Base-by-base conservation (phyloP, 1,140 invertebrate species). In the Helicoverpa armigera region DNA sequence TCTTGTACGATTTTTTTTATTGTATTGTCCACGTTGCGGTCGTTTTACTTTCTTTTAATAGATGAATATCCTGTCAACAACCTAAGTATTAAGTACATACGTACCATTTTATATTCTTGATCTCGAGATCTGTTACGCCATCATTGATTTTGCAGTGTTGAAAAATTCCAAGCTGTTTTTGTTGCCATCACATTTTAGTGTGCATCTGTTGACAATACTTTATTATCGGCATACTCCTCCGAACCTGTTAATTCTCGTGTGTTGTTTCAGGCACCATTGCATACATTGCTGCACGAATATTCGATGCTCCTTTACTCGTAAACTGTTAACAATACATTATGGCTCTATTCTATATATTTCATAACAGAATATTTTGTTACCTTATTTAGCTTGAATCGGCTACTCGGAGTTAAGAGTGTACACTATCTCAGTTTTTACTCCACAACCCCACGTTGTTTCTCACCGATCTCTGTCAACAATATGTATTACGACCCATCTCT, bases 391-490 rank as follows among this genome's bases (percentile, higher is more conserved):
- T 9, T 14, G 16, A 58, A 58, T 23, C 18, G 16, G 54, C 2
- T 7, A 2, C 56, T 18, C 16, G 56, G 2, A 56, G 7, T 9
- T 58, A 11, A 12, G 7, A 60, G 18, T 60, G 3, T 3, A 29
- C 23, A 23, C 18, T 12, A 10, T 60, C 56, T 23, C 18, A 23
- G 10, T 23, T 60, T 56, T 60, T 23, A 60, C 56, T 18, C 18
- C 5, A 14, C 58, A 23, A 29, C 12, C 23, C 29, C 23, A 31
- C 23, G 12, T 50, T 67, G 5, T 43, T 4, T n/a, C 48, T 43
- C 43, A 11, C 23, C 43, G 50, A 35, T 54, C 14, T 50, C 73
- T 75, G 73, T 63, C 56, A 75, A 75, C 73, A 75, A 50, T 61
- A 56, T n/a, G 12, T n/a, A 69, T 69, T 69, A 69, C 9, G 65